phyloP scores from a whole-genome alignment of 2,113 vertebrate genomes.

The Hystrix cristata region DNA sequence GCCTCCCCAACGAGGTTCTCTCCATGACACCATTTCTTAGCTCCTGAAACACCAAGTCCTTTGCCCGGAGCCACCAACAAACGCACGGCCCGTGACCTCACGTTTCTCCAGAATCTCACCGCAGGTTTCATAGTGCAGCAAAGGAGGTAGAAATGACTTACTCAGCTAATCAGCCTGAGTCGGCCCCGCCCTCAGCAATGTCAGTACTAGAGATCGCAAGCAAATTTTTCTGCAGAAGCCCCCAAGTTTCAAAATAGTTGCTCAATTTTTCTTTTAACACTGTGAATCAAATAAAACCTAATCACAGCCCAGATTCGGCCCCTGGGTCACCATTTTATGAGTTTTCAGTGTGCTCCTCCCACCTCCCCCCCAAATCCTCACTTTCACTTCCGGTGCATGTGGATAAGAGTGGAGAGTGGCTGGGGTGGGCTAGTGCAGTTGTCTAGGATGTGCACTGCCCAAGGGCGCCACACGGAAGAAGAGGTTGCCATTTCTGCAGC shows the following conservation, averaged over 20 bases:
- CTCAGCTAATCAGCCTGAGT: not conserved
- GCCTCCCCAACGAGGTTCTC: not conserved
- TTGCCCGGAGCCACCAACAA: not conserved
- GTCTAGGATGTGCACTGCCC: not conserved
- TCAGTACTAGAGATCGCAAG: not conserved
- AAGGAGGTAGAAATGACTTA: not conserved
- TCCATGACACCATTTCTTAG: not conserved
- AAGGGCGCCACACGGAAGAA: not conserved
- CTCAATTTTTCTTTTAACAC: not conserved
- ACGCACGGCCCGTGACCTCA: not conserved
- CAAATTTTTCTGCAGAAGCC: not conserved
- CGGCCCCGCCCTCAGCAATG: not conserved
- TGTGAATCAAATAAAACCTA: not conserved
- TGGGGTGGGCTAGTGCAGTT: rapidly evolving
- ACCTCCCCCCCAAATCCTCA: not conserved
- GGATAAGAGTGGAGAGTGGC: not conserved
- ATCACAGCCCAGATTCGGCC: not conserved
- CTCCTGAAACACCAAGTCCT: not conserved
- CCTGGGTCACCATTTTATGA: too few relatives aligned
- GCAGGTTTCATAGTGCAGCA: not conserved
- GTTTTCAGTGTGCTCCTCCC: not conserved
- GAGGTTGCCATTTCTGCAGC: not conserved
- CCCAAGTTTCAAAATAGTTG: not conserved
- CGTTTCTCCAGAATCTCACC: not conserved
- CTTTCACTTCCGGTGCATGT: not conserved